Conservation (phyloP, 2,113 vertebrate species). For the Galemys pyrenaicus region DNA sequence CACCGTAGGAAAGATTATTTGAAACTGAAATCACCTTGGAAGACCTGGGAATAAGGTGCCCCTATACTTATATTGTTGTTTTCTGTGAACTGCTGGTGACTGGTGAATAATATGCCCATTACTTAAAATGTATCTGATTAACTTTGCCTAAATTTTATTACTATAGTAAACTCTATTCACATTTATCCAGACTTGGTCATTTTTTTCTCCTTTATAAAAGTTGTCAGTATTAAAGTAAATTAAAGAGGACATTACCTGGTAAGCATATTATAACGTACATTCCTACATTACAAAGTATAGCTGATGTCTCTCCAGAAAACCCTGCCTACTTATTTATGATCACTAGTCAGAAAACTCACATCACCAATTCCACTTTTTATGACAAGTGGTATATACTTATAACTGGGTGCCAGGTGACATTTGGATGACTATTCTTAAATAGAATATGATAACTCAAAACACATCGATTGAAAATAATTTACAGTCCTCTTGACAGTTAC, state of each 20-base stretch:
- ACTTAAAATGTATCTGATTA: not conserved
- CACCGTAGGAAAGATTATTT: not conserved
- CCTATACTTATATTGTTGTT: not conserved
- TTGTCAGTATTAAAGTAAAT: not conserved
- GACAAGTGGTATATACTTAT: not conserved
- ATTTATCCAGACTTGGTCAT: not conserved
- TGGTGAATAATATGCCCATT: not conserved
- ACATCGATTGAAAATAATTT: not conserved
- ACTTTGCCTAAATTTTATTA: not conserved
- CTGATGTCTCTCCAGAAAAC: not conserved
- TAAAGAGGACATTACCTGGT: not conserved
- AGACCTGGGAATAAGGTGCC: conserved; percentile 3
- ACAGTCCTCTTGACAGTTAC: not conserved
- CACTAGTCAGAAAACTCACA: not conserved
- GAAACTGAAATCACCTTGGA: not conserved
- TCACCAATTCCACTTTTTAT: not conserved
- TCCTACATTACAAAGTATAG: not conserved
- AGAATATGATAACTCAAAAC: not conserved
- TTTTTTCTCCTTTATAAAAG: not conserved
- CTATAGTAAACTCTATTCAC: not conserved
- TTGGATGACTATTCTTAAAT: not conserved
- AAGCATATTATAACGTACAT: not conserved
- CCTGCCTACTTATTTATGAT: not conserved
- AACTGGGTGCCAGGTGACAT: not conserved
- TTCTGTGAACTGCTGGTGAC: conserved; percentile 26